Evolutionary conservation across 2,888 invertebrate species (phyloP), one percentile per base, ranked within the genome.

Genomic region (Drosophila subquinaria): DNA sequence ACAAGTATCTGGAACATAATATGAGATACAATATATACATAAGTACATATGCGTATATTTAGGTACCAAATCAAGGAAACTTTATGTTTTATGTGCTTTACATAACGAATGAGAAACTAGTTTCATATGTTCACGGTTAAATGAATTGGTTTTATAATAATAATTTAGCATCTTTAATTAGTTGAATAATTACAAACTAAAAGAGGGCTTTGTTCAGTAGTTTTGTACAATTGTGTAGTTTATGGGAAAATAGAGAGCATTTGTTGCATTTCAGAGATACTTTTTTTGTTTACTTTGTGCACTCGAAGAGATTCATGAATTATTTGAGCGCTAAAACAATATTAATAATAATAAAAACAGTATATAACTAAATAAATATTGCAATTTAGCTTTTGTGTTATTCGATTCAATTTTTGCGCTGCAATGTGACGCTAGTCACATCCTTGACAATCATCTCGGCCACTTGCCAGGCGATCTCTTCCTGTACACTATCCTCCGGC

Each of bases 401-500:
- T 33, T 47, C 47, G 27, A 20, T 51, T 78, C 20, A 79, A 56
- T 73, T 52, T 13, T 73, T 70, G 13, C 66, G 72, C 2, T 70
- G 70, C 36, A 91, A 73, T 13, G 98, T 98, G 90, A 98, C 94
- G 92, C 95, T 97, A 45, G 98, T 98, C 69, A 99, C 96, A 94
- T 98, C 98, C 93, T 97, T 97, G 47, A 99, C 96, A 90, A 99
- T 99, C 97, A 98, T 98, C 93, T 98, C 97, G 30, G 99, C 98
- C 76, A 98, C 97, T 94, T 98, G 97, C 96, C 98, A 97, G 5
- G 99, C 99, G 94, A 98, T 96, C 93, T 98, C 98, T 93, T 99
- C 98, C 93, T 98, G 97, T 52, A 96, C 96, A 94, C 96, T 97
- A 85, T 97, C 96, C 90, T 97, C 96, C 60, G 96, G 97, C 82